Evolutionary conservation across 2,888 invertebrate species (phyloP).

Genomic region (Dasysyrphus albostriatus): DNA sequence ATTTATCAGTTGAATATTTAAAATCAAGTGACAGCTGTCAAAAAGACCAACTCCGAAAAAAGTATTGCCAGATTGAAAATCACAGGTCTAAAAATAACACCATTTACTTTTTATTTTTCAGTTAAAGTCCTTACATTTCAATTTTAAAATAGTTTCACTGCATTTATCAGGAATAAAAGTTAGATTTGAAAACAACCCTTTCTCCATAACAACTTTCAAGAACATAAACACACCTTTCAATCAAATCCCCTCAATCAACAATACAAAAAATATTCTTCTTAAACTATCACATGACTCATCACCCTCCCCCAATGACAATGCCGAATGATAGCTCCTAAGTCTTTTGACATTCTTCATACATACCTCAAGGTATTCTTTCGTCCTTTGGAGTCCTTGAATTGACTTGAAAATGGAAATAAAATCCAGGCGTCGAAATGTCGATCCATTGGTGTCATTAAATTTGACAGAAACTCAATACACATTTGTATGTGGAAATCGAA

Average conservation of each 20-base stretch:
- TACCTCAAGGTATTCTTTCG: neutral
- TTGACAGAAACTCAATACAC: constrained; percentile 62
- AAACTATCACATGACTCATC: neutral
- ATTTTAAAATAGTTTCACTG: neutral
- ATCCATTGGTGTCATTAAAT: constrained; percentile 69
- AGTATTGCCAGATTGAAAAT: too few relatives aligned
- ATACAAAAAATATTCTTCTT: neutral
- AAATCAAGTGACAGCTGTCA: too few relatives aligned
- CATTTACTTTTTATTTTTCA: too few relatives aligned
- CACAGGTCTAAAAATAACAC: too few relatives aligned
- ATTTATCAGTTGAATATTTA: too few relatives aligned
- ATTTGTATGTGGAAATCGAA: constrained; percentile 60
- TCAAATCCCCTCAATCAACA: neutral
- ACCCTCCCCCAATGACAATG: neutral
- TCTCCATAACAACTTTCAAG: neutral
- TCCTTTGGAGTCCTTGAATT: constrained; percentile 30
- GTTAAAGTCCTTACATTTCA: neutral
- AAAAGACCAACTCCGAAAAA: too few relatives aligned
- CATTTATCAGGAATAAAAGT: neutral
- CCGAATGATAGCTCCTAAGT: neutral
- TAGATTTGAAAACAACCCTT: neutral
- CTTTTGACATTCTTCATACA: neutral
- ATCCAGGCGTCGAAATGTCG: constrained; percentile 72
- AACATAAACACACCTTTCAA: neutral
- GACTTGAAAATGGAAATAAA: constrained; percentile 48